Evolutionary conservation across 2,888 invertebrate genomes (phyloP).

Genomic region (Petrophora chlorosata): DNA sequence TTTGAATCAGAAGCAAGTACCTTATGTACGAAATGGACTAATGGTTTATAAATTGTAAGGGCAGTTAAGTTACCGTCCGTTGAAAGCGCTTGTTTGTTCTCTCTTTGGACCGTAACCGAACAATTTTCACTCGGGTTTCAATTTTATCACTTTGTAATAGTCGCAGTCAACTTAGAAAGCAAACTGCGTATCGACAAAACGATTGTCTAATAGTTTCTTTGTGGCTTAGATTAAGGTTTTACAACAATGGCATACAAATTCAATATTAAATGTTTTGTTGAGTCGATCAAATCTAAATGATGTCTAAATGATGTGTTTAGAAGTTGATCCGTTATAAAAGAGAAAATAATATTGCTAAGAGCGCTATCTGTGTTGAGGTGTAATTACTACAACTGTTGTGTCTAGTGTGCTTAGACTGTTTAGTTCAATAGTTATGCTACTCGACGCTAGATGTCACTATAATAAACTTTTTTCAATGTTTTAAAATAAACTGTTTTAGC

Average conservation of each 20-base stretch:
- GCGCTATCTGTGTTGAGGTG: constrained; percentile 23
- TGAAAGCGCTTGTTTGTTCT: constrained; percentile 53
- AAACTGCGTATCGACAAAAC: constrained; percentile 25
- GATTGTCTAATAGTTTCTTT: constrained; percentile 16
- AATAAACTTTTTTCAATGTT: too few relatives aligned
- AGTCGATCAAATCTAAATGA: too few relatives aligned
- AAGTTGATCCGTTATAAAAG: too few relatives aligned
- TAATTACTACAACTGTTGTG: not conserved
- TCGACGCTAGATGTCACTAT: constrained; percentile 30
- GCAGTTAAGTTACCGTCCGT: constrained; percentile 46
- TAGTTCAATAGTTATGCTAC: constrained; percentile 22
- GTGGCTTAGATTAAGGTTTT: not conserved
- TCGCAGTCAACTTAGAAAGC: constrained; percentile 31
- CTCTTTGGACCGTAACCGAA: constrained; percentile 52
- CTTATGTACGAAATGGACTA: constrained; percentile 19
- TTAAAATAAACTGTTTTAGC: too few relatives aligned
- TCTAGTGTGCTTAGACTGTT: not conserved
- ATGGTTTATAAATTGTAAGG: constrained; percentile 58
- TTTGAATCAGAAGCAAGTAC: constrained; percentile 19
- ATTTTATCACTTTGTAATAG: constrained; percentile 42
- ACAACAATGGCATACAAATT: constrained; percentile 4
- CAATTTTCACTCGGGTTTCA: constrained; percentile 67
- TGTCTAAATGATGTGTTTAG: too few relatives aligned
- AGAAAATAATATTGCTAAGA: not conserved
- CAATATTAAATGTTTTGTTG: constrained; percentile 4